A percentile compares a stretch with the other conserved stretches of the same genome.
These are phyloP conservation scores for Adrianichthys oophorus DNA, from an alignment of 2,797 vertebrate species.

Conservation along the genomic window DNA sequence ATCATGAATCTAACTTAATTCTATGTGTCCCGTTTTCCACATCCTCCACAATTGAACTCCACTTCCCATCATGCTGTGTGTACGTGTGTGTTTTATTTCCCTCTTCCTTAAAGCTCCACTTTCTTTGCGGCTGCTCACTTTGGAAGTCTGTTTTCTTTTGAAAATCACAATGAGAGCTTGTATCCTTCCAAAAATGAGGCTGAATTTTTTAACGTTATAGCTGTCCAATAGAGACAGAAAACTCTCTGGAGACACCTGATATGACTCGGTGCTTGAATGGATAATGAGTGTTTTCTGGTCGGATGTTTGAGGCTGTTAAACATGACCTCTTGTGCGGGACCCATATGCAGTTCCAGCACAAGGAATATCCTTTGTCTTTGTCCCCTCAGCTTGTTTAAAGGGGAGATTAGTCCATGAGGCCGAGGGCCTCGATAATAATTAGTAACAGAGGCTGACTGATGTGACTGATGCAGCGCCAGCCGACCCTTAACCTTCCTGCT, in stretches of 20 bases:
- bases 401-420: conserved; percentile 47
- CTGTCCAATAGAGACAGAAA: conserved; percentile 30
- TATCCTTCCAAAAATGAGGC: conserved; percentile 22
- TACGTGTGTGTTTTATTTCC: background rate
- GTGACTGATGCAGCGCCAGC: conserved; percentile 63
- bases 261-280: conserved; percentile 21
- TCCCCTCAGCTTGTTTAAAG: conserved; percentile 65
- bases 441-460: conserved; percentile 71
- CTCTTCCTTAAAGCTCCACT: conserved; percentile 7
- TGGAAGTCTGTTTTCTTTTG: conserved; percentile 19
- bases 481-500: conserved; percentile 58
- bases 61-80: background rate
- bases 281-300: conserved; percentile 24
- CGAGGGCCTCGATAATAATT: conserved; percentile 69
- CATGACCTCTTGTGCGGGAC: conserved; percentile 31
- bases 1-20: conserved; percentile 48
- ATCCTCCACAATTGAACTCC: conserved; percentile 28
- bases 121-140: conserved; percentile 7
- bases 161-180: conserved; percentile 25
- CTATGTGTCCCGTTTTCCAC: conserved; percentile 35
- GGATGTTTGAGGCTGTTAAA: conserved; percentile 36
- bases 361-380: conserved; percentile 68
- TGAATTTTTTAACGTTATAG: conserved; percentile 26
- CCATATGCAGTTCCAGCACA: conserved; percentile 26
- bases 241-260: conserved; percentile 10